Percentiles rank a stretch among this genome's conserved stretches.
phyloP scores from a whole-genome alignment of 1,140 invertebrate genomes.

The Nixonia krombeini region DNA sequence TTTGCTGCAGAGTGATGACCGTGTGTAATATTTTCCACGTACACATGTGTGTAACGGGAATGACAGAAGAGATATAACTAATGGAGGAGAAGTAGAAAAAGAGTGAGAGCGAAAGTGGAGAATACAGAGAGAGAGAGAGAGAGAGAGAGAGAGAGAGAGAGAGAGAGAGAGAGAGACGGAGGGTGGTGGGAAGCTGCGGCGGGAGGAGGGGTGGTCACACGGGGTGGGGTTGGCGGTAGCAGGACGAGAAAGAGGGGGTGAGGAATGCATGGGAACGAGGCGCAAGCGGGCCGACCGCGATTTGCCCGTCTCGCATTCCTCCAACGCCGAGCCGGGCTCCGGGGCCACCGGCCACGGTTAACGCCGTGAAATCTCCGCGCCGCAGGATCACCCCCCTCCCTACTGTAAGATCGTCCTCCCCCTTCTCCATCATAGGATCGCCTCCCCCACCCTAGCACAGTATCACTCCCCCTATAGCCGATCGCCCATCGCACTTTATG shows the following conservation, averaged over 20 bases:
- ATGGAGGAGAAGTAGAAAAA: no score
- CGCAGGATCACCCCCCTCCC: constrained; percentile 56
- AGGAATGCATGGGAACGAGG: constrained; percentile 72
- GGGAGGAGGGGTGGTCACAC: constrained; percentile 29
- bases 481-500: no score
- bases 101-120: no score
- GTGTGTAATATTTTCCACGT: no score
- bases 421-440: no score
- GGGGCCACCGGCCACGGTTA: constrained; percentile 61
- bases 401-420: no score
- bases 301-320: constrained; percentile 71
- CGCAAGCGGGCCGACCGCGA: constrained; percentile 70
- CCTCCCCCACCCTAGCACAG: constrained; percentile 24
- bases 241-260: constrained; percentile 60
- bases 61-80: no score
- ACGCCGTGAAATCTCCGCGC: constrained; percentile 55
- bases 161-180: constrained; percentile 28
- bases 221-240: constrained; percentile 45
- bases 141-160: no score
- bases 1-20: no score
- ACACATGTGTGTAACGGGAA: no score
- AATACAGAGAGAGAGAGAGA: no score
- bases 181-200: constrained; percentile 39
- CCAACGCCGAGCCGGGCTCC: constrained; percentile 65
- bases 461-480: constrained; percentile 31